Conservation (phyloP, 2,888 invertebrate genomes). For the Andrena haemorrhoa region DNA sequence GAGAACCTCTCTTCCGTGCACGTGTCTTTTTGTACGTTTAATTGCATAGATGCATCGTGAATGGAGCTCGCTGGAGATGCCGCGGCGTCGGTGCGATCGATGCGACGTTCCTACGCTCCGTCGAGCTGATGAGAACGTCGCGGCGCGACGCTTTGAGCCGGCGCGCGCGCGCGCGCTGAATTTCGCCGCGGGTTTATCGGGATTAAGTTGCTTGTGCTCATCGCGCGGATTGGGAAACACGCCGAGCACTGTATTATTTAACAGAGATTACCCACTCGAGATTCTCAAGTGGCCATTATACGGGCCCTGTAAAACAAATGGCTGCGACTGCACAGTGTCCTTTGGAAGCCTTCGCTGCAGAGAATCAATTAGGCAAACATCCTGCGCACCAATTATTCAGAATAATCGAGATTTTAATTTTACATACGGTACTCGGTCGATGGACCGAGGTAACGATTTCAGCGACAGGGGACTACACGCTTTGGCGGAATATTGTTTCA, state of each 20-base stretch:
- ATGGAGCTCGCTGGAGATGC: conserved; percentile 36
- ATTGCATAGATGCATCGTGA: conserved; percentile 67
- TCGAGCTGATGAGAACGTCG: neutral
- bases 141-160: neutral
- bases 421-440: too few species aligned
- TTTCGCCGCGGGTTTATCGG: conserved; percentile 1
- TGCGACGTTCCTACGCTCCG: conserved; percentile 8
- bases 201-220: neutral
- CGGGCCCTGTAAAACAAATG: too few species aligned
- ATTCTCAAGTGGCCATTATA: too few species aligned
- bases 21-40: conserved; percentile 55
- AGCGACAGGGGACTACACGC: too few species aligned
- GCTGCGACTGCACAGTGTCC: too few species aligned
- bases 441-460: too few species aligned
- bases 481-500: too few species aligned
- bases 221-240: neutral
- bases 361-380: too few species aligned
- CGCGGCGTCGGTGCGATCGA: conserved; percentile 18
- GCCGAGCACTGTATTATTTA: neutral
- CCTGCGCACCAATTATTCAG: too few species aligned
- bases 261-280: too few species aligned
- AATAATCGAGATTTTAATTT: too few species aligned
- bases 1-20: conserved; percentile 43
- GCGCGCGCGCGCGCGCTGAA: neutral
- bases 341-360: too few species aligned